phyloP scores from a whole-genome alignment of 2,113 vertebrate species.

The Lophotis ruficrista region DNA sequence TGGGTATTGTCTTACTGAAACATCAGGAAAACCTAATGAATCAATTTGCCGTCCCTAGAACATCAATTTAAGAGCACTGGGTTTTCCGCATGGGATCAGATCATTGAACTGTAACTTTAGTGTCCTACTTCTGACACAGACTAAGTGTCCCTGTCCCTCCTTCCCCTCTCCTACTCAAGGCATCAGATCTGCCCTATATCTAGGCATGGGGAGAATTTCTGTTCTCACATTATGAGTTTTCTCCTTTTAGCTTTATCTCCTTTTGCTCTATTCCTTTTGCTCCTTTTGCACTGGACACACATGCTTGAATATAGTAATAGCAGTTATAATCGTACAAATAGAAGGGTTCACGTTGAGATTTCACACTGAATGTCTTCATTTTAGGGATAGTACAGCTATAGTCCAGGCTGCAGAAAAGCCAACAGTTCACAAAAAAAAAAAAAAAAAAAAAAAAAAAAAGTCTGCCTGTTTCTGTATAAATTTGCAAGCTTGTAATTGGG shows the following conservation, averaged over 20 bases:
- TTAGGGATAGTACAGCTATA: background rate
- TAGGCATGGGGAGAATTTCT: background rate
- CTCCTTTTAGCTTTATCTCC: background rate
- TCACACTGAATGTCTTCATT: background rate
- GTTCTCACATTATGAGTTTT: background rate
- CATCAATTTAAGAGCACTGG: background rate
- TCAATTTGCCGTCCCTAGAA: background rate
- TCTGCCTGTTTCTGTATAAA: slow-evolving; percentile 18
- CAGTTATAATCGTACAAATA: slow-evolving; percentile 23
- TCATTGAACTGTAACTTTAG: background rate
- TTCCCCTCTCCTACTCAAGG: background rate
- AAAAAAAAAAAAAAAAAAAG: slow-evolving; percentile 19
- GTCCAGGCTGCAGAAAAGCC: background rate
- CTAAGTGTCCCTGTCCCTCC: background rate
- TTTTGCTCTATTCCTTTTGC: background rate
- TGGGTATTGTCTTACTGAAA: background rate
- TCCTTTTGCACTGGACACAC: background rate
- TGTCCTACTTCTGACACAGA: background rate
- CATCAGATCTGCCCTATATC: background rate
- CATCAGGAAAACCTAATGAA: background rate
- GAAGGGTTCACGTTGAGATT: background rate
- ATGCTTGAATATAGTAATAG: slow-evolving; percentile 4
- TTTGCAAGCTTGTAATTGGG: background rate
- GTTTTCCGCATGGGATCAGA: background rate
- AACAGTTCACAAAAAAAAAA: background rate